These are phyloP conservation scores for Etia nguti DNA, from an alignment of 2,113 vertebrate species.

Conservation along the genomic window DNA sequence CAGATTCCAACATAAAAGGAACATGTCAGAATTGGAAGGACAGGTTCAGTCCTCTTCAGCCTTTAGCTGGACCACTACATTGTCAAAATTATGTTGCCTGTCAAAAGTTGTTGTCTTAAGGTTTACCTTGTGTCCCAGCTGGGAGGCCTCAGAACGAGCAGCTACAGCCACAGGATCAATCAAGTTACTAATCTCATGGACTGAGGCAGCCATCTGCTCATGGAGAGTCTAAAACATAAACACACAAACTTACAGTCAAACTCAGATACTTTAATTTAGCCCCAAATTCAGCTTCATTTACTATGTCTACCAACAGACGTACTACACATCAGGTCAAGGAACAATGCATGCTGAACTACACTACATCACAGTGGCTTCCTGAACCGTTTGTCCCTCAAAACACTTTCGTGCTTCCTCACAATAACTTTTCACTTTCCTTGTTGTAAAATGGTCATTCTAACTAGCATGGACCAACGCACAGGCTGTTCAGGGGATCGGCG, in stretches of 20 bases:
- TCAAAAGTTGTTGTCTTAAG: not conserved
- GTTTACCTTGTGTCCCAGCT: conserved; percentile 93
- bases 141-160: conserved; percentile 88
- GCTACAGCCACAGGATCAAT: conserved; percentile 90
- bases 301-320: not conserved
- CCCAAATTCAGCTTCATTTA: not conserved
- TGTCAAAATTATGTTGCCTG: not conserved
- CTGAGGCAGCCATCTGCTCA: conserved; percentile 94
- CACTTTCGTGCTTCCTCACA: not conserved
- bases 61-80: not conserved
- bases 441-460: not conserved
- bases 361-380: not conserved
- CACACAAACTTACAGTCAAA: not conserved
- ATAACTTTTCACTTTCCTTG: not conserved
- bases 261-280: not conserved
- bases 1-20: not conserved
- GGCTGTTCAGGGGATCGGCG: not conserved
- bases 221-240: conserved; percentile 81
- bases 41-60: not conserved
- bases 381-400: not conserved
- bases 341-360: not conserved
- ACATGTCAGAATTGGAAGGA: not conserved
- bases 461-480: not conserved
- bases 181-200: conserved; percentile 94
- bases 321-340: not conserved